Conservation (phyloP, 2,113 vertebrate species). For the Boulengeromyrus knoepffleri region DNA sequence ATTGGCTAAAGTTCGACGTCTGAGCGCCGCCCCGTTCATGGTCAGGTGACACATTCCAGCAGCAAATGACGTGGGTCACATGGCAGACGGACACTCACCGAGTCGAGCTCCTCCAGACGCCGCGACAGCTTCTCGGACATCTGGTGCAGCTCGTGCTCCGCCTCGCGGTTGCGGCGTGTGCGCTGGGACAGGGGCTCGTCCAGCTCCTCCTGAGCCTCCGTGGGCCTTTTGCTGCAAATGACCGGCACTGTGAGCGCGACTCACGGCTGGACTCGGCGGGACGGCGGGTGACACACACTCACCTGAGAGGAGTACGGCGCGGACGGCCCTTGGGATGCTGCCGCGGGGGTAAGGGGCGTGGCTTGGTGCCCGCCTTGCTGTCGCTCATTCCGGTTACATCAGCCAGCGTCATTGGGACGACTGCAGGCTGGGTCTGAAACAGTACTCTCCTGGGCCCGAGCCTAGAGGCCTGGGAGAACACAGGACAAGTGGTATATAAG, state of each 20-base stretch:
- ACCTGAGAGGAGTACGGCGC: slow-evolving; percentile 25
- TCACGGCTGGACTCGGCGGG: neutral
- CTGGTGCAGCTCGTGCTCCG: slow-evolving; percentile 67
- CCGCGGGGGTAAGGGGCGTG: neutral
- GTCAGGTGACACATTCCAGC: neutral
- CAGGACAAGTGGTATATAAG: neutral
- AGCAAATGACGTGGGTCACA: neutral
- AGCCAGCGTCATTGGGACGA: slow-evolving; percentile 50
- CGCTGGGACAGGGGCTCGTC: slow-evolving; percentile 47
- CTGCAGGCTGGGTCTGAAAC: slow-evolving; percentile 60
- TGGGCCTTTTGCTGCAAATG: neutral
- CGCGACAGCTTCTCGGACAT: slow-evolving; percentile 75
- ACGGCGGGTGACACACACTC: neutral
- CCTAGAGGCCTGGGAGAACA: slow-evolving; percentile 33
- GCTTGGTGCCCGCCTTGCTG: slow-evolving; percentile 21
- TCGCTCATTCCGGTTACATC: slow-evolving; percentile 26
- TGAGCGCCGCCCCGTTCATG: neutral
- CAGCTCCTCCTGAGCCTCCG: neutral
- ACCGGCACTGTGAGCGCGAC: neutral
- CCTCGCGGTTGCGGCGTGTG: slow-evolving; percentile 54
- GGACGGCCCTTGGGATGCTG: slow-evolving; percentile 11
- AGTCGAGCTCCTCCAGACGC: slow-evolving; percentile 74
- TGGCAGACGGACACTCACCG: slow-evolving; percentile 52
- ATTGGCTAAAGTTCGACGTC: neutral
- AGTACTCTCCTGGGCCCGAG: slow-evolving; percentile 53